Base-by-base conservation (phyloP, 2,888 invertebrate genomes). In the Oscheius myriophilus region DNA sequence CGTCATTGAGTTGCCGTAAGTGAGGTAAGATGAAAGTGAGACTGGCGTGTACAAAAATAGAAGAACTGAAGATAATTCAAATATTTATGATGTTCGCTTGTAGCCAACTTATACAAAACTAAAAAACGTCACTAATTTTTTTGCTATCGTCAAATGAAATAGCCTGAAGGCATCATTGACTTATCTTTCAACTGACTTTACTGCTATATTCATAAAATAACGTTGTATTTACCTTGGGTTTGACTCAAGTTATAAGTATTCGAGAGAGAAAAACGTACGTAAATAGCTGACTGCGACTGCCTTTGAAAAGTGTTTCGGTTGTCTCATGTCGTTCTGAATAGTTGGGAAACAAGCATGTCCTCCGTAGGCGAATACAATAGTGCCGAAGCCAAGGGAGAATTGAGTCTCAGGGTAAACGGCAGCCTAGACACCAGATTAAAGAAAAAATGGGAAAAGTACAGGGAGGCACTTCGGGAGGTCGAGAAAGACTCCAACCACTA, bases 321-420 rank as follows among this genome's bases (percentile, higher is more conserved):
- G 67, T 43, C 68, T 72, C 76, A 76, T 76, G 23, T 76, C 76
- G 49, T 76, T 73, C 1, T 73, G 70, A 18, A 76, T 70, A 16
- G 73, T 73, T 4, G 76, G 76, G 4, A 76, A 66, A 14, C 70
- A 70, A 16, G 73, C 69, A 67, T 76, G 76, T n/a, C 54, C 76
- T 16, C 76, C 73, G 21, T 72, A 76, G 18, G 76, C 73, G 49
- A 76, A 76, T 4, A 76, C 62, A 43, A 76, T 73, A 1, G 76
- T 76, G 3, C 73, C 76, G 16, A 76, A 67, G 18, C 72, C 67
- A 21, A 63, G 69, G 3, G 73, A 72, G 33, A 70, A 68, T 3
- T 52, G 23, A n/a, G 42, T 53, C 23, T 49, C 52, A 42, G 25
- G n/a, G 21, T 23, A n/a, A 11, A 6, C 7, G 39, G 25, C 23